A percentile compares a stretch with the other conserved stretches of the same genome.
These are phyloP conservation scores for Cataglyphis livida DNA, from an alignment of 2,888 invertebrate genomes.

Conservation along the genomic window DNA sequence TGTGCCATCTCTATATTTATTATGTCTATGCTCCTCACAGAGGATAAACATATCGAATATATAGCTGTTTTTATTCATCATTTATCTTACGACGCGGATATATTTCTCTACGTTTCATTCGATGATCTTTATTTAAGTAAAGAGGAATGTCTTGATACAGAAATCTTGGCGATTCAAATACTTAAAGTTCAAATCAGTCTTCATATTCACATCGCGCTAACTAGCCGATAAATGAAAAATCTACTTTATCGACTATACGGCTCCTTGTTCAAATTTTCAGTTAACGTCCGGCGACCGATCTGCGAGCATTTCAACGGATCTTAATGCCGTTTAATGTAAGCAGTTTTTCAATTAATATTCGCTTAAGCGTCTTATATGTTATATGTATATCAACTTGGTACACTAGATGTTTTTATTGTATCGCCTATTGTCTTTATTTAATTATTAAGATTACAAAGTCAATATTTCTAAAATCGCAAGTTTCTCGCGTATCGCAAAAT, in stretches of 20 bases:
- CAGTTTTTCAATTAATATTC: constrained; percentile 21
- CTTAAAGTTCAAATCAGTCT: not conserved
- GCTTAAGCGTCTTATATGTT: not conserved
- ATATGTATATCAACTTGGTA: not conserved
- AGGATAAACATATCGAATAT: not conserved
- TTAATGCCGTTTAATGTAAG: not conserved
- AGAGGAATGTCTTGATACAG: not conserved
- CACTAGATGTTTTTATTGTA: not conserved
- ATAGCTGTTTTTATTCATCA: too few species aligned
- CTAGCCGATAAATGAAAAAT: constrained; percentile 4
- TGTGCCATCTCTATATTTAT: not conserved
- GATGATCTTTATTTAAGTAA: not conserved
- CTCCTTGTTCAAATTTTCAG: not conserved
- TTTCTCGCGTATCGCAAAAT: not conserved
- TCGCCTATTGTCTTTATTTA: not conserved
- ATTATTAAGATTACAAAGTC: not conserved
- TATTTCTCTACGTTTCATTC: not conserved
- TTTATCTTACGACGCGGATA: not conserved
- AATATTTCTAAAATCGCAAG: not conserved
- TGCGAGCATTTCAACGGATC: not conserved
- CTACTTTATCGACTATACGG: constrained; percentile 25
- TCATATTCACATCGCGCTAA: not conserved
- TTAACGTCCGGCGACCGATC: not conserved
- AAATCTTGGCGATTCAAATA: not conserved
- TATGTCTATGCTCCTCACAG: not conserved